Evolutionary conservation across 2,797 vertebrate species (phyloP).

Genomic region (Darevskia mixta): DNA sequence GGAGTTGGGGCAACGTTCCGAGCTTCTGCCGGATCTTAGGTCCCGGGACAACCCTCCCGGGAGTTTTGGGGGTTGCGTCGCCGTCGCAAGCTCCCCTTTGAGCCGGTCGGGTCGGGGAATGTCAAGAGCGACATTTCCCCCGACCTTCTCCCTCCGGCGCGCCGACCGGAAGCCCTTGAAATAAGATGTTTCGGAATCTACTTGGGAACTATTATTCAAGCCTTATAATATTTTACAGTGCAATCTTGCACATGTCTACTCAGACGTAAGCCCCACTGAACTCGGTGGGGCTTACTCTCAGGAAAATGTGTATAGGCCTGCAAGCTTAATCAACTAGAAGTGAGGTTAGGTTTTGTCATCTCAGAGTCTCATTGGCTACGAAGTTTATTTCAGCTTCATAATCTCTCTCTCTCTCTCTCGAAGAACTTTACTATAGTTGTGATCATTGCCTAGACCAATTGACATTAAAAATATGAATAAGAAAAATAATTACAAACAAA

Average conservation of each 20-base stretch:
- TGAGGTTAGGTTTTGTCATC: constrained; percentile 37
- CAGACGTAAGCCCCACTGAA: background rate
- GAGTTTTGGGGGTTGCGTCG: too few relatives aligned
- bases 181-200: constrained; percentile 41
- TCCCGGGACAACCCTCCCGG: too few relatives aligned
- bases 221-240: constrained; percentile 53
- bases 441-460: constrained; percentile 42
- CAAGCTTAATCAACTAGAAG: constrained; percentile 52
- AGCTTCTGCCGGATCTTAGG: too few relatives aligned
- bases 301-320: background rate
- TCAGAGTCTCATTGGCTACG: constrained; percentile 9
- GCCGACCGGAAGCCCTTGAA: too few relatives aligned
- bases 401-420: constrained; percentile 34
- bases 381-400: constrained; percentile 34
- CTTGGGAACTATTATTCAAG: constrained; percentile 31
- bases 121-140: too few relatives aligned
- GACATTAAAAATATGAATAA: constrained; percentile 25
- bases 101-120: too few relatives aligned
- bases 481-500: constrained; percentile 21
- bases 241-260: background rate
- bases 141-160: too few relatives aligned
- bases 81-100: too few relatives aligned
- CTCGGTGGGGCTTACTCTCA: background rate
- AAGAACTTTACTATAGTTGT: constrained; percentile 25
- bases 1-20: too few relatives aligned